phyloP scores from a whole-genome alignment of 2,113 vertebrate species.

The Pimephales promelas region DNA sequence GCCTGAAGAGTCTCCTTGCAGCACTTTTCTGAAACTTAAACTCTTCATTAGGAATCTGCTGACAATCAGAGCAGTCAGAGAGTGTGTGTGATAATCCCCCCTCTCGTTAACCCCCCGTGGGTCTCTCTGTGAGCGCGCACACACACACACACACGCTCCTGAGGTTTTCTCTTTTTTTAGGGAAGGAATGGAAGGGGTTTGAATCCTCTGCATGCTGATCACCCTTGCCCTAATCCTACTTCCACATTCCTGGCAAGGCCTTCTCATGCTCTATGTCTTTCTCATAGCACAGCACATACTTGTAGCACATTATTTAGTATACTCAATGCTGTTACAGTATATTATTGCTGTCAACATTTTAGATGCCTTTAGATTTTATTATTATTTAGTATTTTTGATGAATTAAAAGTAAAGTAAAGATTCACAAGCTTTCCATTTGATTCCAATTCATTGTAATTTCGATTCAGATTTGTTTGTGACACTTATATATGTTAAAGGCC shows the following conservation, averaged over 20 bases:
- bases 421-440: background rate
- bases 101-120: slow-evolving; percentile 91
- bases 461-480: background rate
- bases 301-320: slow-evolving; percentile 22
- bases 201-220: slow-evolving; percentile 72
- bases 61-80: slow-evolving; percentile 67
- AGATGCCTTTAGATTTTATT: background rate
- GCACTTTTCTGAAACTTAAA: slow-evolving; percentile 59
- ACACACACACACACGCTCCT: slow-evolving; percentile 4
- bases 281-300: background rate
- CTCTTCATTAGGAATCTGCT: slow-evolving; percentile 58
- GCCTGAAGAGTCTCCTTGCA: slow-evolving; percentile 40
- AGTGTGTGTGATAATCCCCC: slow-evolving; percentile 90
- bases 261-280: slow-evolving; percentile 20
- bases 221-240: slow-evolving; percentile 79
- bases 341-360: background rate
- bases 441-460: background rate
- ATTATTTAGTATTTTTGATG: no score
- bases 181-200: slow-evolving; percentile 22
- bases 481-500: background rate
- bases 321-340: no score
- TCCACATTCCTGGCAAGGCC: slow-evolving; percentile 59
- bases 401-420: no score
- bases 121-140: slow-evolving; percentile 77
- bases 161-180: slow-evolving; percentile 24